Base-by-base conservation (phyloP, 2,797 vertebrate species). In the Galagoides demidoff region DNA sequence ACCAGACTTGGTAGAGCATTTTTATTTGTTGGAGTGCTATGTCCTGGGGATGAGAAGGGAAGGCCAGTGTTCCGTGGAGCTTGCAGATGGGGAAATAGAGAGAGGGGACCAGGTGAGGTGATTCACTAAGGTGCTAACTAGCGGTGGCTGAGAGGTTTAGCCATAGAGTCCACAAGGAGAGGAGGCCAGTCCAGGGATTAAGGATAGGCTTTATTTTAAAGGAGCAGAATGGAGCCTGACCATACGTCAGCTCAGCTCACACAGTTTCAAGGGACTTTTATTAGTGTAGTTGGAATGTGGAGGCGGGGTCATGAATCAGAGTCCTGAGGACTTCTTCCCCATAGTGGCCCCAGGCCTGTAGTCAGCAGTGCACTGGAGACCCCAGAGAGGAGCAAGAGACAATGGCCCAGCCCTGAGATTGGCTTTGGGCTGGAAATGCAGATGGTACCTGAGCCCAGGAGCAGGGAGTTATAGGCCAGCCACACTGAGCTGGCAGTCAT, bases 381-480 rank as follows among this genome's bases (percentile, higher is more conserved):
- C 29, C 34, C 14, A 31, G 73, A 91, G 49, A 39, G 34, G 39
- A 63, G 16, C 49, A 55, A 71, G 34, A 73, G 37, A 43, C 63
- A 63, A 52, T 2, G 25, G 27, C 27, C 29, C 14, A 12, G 61
- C 37, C 20, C 31, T 49, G 52, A 59, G 88, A 31, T 79, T 22
- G 25, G 25, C 12, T 39, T n/a, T 14, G 13, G 13, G 23, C 57
- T 13, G 13, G 13, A 34, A 74, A 37, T 23, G 29, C 3, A 39
- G 34, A 11, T 22, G 20, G 2, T 70, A 23, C 20, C 0, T 0
- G 2, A 55, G 43, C 14, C 5, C 7, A 92, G 20, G 5, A n/a
- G n/a, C n/a, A 5, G 16, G 0, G 2, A 4, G 1, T 19, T 85
- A 27, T 14, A 64, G 63, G 9, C 34, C 14, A 8, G 23, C 49